Evolutionary conservation across 2,797 vertebrate species (phyloP).

Genomic region (Aeoliscus strigatus): DNA sequence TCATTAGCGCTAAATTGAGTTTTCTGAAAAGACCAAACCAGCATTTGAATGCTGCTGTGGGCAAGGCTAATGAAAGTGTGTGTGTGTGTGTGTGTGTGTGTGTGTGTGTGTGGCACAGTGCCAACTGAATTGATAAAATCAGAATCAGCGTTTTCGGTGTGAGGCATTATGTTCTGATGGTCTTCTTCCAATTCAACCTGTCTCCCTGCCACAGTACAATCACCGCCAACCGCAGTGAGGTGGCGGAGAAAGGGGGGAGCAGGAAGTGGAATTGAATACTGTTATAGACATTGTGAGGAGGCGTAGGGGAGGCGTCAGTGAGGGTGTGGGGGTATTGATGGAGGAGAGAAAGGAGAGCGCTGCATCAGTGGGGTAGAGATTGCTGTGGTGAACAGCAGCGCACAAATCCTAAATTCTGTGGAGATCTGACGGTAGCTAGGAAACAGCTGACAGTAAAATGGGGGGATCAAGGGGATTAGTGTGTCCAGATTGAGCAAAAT

Average conservation of each 20-base stretch:
- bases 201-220: conserved; percentile 26
- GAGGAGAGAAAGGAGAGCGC: conserved; percentile 53
- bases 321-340: conserved; percentile 36
- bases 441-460: conserved; percentile 76
- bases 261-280: conserved; percentile 39
- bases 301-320: conserved; percentile 5
- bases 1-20: conserved; percentile 54
- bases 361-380: conserved; percentile 61
- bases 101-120: no score
- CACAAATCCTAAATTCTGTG: conserved; percentile 72
- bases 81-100: no score
- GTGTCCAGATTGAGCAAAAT: conserved; percentile 67
- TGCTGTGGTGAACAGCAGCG: conserved; percentile 67
- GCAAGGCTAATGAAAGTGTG: conserved; percentile 51
- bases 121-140: conserved; percentile 58
- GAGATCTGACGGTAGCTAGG: conserved; percentile 65
- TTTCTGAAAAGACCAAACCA: conserved; percentile 47
- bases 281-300: conserved; percentile 24
- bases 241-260: conserved; percentile 19
- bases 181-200: conserved; percentile 45
- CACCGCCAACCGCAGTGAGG: conserved; percentile 29
- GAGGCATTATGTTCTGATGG: conserved; percentile 37
- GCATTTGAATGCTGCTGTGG: conserved; percentile 49
- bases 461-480: conserved; percentile 71
- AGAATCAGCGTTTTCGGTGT: conserved; percentile 51